Evolutionary conservation across 2,888 invertebrate species (phyloP).

Genomic region (Drosophila paranaensis): DNA sequence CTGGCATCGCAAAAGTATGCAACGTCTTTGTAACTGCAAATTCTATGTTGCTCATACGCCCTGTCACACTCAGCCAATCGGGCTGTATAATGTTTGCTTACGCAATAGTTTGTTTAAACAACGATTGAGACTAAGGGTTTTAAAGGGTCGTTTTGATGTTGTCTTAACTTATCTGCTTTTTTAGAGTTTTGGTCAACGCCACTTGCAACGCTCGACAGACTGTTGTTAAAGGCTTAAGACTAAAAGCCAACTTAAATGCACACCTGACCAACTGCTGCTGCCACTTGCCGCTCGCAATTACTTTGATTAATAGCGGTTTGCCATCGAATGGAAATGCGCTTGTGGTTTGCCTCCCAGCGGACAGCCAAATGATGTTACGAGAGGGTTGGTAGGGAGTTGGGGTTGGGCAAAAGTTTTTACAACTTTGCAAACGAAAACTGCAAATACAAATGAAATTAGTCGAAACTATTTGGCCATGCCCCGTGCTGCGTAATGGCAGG

Average conservation of each 20-base stretch:
- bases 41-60: neutral
- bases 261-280: slow-evolving; percentile 40
- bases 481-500: slow-evolving; percentile 34
- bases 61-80: neutral
- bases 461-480: slow-evolving; percentile 68
- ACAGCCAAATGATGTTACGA: slow-evolving; percentile 18
- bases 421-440: slow-evolving; percentile 67
- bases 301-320: slow-evolving; percentile 81
- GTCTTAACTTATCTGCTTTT: no score
- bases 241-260: slow-evolving; percentile 16
- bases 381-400: neutral
- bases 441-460: slow-evolving; percentile 77
- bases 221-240: slow-evolving; percentile 30
- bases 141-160: no score
- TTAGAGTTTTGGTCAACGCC: neutral
- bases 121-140: no score
- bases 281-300: slow-evolving; percentile 71
- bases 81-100: neutral
- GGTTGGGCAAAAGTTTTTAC: slow-evolving; percentile 48
- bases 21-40: no score
- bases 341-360: slow-evolving; percentile 27
- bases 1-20: neutral
- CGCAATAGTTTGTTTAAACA: neutral
- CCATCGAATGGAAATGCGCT: slow-evolving; percentile 50
- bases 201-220: neutral